A percentile compares a stretch with the other conserved stretches of the same genome.
Conservation (phyloP, 2,888 invertebrate genomes). For the Eupeodes latifasciatus region DNA sequence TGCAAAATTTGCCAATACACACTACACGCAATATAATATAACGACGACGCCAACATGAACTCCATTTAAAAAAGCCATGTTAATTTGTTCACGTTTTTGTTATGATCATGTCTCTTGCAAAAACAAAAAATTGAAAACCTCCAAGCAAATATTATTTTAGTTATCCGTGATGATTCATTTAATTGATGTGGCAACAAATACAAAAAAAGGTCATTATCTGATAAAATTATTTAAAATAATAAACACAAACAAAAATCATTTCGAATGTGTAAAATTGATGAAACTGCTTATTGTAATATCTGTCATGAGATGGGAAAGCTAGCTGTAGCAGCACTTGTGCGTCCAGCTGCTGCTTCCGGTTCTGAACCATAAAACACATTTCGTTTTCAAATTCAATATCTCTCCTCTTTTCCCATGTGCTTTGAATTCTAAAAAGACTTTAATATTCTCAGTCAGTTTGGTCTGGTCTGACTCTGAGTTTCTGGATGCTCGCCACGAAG, state of each 20-base stretch:
- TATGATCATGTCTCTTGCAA: conserved; percentile 5
- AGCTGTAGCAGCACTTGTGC: conserved; percentile 31
- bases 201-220: conserved; percentile 40
- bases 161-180: conserved; percentile 37
- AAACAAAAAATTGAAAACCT: not conserved
- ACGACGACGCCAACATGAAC: not conserved
- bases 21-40: conserved; percentile 6
- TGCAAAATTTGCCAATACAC: not conserved
- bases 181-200: not conserved
- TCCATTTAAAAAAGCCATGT: conserved; percentile 5
- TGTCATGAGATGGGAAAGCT: conserved; percentile 39
- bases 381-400: conserved; percentile 56
- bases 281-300: conserved; percentile 7
- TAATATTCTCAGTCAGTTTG: conserved; percentile 40
- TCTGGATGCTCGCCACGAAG: conserved; percentile 18
- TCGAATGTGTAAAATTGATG: conserved; percentile 42
- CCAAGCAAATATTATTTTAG: conserved; percentile 34
- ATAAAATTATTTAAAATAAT: conserved; percentile 26
- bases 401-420: conserved; percentile 43
- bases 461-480: conserved; percentile 7
- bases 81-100: conserved; percentile 29
- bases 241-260: conserved; percentile 32
- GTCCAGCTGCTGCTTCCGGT: conserved; percentile 74
- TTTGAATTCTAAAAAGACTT: conserved; percentile 73
- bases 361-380: conserved; percentile 55